Evolutionary conservation across 2,888 invertebrate species (phyloP).

Genomic region (Seira ritae): DNA sequence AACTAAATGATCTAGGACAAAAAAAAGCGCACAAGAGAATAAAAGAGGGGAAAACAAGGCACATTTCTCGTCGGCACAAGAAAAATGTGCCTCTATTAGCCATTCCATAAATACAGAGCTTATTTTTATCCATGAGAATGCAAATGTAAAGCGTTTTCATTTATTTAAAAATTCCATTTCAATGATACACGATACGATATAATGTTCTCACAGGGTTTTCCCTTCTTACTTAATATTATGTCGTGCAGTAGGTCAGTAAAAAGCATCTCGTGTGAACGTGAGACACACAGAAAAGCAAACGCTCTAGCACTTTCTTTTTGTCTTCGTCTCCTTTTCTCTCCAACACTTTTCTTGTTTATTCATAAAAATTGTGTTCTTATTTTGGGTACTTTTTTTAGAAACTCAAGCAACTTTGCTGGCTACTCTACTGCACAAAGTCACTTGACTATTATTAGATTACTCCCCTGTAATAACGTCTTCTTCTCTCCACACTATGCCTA

Average conservation of each 20-base stretch:
- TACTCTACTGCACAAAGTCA: not conserved
- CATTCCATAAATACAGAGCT: not conserved
- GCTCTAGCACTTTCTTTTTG: not conserved
- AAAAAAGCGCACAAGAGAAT: slow-evolving; percentile 14
- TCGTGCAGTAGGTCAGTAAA: slow-evolving; percentile 14
- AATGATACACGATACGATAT: not conserved
- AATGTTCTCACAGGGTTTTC: not conserved
- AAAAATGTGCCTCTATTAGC: slow-evolving; percentile 7
- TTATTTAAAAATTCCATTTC: slow-evolving; percentile 1
- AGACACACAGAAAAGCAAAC: not conserved
- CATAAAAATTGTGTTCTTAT: slow-evolving; percentile 12
- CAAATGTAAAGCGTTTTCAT: slow-evolving; percentile 1
- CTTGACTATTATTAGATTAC: slow-evolving; percentile 14
- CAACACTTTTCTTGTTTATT: slow-evolving; percentile 4
- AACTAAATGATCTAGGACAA: slow-evolving; percentile 6
- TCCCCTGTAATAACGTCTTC: not conserved
- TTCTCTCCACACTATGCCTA: not conserved
- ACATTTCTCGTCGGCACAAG: not conserved
- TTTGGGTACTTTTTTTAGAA: not conserved
- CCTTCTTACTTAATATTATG: not conserved
- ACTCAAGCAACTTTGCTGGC: not conserved
- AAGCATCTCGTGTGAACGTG: not conserved
- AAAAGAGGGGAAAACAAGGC: not conserved
- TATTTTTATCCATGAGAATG: slow-evolving; percentile 12
- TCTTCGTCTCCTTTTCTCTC: too few relatives aligned